Conservation (phyloP, 2,797 vertebrate species). For the Crocodylus rhombifer region DNA sequence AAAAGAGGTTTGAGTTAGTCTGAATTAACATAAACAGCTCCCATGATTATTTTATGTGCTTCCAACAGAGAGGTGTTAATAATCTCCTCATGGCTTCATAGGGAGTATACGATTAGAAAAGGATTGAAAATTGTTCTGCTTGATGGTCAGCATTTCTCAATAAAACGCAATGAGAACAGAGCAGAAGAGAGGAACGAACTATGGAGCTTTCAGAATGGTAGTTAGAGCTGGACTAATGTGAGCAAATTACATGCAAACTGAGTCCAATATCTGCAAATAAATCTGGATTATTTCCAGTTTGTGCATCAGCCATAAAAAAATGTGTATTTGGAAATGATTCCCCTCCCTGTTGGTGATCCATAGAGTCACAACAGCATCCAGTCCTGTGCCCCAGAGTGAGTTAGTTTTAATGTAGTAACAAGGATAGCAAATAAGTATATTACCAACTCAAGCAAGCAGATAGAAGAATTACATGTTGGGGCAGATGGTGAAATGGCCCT, state of each 20-base stretch:
- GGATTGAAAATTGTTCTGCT: background rate
- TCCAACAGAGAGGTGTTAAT: constrained; percentile 51
- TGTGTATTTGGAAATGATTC: constrained; percentile 15
- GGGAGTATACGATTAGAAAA: background rate
- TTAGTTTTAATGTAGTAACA: accelerated
- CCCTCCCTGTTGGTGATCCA: background rate
- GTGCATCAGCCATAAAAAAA: constrained; percentile 17
- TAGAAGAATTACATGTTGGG: background rate
- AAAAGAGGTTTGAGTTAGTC: constrained; percentile 47
- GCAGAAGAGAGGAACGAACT: background rate
- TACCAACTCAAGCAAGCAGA: background rate
- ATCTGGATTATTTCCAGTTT: constrained; percentile 26
- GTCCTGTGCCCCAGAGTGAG: background rate
- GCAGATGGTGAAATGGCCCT: background rate
- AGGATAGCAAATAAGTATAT: background rate
- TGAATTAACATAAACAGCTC: constrained; percentile 61
- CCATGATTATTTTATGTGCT: constrained; percentile 39
- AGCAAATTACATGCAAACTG: constrained; percentile 41
- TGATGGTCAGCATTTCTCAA: background rate
- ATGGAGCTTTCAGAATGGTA: background rate
- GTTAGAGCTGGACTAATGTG: background rate
- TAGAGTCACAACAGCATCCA: background rate
- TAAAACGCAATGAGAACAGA: background rate
- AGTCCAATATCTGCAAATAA: constrained; percentile 50
- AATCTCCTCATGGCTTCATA: constrained; percentile 13